Evolutionary conservation across 1,140 invertebrate species (phyloP).

Genomic region (Formica exsecta): DNA sequence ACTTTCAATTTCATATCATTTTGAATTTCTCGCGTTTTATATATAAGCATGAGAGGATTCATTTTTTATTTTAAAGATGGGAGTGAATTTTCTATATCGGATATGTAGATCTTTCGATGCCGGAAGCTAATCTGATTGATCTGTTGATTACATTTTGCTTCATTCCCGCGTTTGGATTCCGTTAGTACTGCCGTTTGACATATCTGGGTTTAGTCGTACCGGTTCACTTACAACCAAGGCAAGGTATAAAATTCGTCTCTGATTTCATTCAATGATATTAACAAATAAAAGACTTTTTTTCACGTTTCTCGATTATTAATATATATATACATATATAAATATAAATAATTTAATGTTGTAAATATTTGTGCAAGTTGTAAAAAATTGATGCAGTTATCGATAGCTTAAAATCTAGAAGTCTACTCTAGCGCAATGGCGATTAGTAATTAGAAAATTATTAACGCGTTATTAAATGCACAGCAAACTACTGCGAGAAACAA

Average conservation of each 20-base stretch:
- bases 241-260: conserved; percentile 15
- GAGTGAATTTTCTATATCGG: background rate
- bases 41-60: background rate
- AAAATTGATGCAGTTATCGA: background rate
- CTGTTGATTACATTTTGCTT: conserved; percentile 16
- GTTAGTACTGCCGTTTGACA: conserved; percentile 37
- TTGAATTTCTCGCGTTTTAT: conserved; percentile 4
- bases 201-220: background rate
- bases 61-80: background rate
- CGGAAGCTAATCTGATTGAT: background rate
- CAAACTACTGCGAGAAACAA: background rate
- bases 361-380: too few relatives aligned
- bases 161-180: conserved; percentile 15
- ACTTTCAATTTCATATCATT: conserved; percentile 21
- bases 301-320: too few relatives aligned
- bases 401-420: background rate
- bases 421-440: background rate
- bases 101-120: conserved; percentile 5
- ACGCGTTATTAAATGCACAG: background rate
- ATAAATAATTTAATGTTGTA: too few relatives aligned
- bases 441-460: conserved; percentile 44
- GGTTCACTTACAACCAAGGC: background rate
- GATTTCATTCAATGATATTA: background rate
- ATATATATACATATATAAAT: background rate
- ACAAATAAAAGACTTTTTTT: background rate